Evolutionary conservation across 2,797 vertebrate genomes (phyloP).

Genomic region (Coracias cyanogaster): DNA sequence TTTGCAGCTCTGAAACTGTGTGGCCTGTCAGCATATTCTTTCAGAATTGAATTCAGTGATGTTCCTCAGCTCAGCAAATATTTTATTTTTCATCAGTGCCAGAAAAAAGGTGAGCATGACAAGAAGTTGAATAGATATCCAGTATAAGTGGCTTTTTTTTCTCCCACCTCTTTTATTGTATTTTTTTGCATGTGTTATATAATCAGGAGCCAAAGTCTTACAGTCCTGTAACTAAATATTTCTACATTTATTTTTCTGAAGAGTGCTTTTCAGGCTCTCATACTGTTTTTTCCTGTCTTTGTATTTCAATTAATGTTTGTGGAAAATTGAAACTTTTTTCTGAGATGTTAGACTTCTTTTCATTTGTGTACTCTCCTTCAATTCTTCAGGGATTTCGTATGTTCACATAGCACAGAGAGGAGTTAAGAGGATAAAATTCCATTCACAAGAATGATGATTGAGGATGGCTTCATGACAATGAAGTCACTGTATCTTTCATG

Average conservation of each 20-base stretch:
- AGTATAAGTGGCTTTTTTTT: not conserved
- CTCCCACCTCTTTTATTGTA: not conserved
- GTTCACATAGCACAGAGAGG: not conserved
- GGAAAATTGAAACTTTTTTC: not conserved
- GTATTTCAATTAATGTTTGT: not conserved
- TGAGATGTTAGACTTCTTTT: not conserved
- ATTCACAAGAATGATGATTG: not conserved
- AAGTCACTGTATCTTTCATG: not conserved
- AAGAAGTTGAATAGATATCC: not conserved
- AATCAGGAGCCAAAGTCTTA: not conserved
- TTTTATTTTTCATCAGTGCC: not conserved
- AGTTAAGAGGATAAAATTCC: not conserved
- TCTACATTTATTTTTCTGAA: not conserved
- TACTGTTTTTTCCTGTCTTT: not conserved
- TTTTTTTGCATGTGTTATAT: not conserved
- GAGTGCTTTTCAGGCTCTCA: not conserved
- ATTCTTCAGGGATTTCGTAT: not conserved
- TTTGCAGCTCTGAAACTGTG: not conserved
- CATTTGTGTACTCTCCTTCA: not conserved
- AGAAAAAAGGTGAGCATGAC: not conserved
- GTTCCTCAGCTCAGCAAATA: slow-evolving; percentile 18
- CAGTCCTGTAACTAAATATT: not conserved
- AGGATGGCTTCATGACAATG: not conserved
- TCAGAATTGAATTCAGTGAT: not conserved
- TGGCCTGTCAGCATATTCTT: not conserved